Base-by-base conservation (phyloP, 2,797 vertebrate genomes). In the Argentina silus region DNA sequence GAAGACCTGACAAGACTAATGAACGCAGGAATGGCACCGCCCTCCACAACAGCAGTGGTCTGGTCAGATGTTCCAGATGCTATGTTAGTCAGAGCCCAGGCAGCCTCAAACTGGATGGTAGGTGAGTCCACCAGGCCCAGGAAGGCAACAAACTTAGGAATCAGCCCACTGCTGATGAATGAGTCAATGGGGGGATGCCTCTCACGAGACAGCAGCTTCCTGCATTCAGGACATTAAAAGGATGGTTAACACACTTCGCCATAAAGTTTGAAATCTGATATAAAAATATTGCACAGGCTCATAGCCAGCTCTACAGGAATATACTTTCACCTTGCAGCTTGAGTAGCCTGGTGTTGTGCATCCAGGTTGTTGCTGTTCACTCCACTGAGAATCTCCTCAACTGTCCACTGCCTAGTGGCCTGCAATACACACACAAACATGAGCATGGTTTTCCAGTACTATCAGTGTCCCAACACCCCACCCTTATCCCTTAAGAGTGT, bases 31-130 rank as follows among this genome's bases (percentile, higher is more conserved):
- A 99, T 91, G 60, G 95, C 97, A 0, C 97, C 97, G 0, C 96
- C 96, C 23, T 95, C 94, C 2, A 99, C 98, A 9, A 99, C 97
- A 0, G 97, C 96, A n/a, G 91, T 94, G 0, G 98, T 99, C 85
- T 99, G 98, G 5, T 97, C 95, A 0, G 95, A 95, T 0, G 95
- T 98, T 66, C 98, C 98, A 0, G 98, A 99, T 17, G 98, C 98
- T 0, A 99, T 99, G 90, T 99, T 99, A 21, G 98, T 99, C 77
- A 99, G 93, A 0, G 97, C 98, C 98, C 98, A 99, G 50, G 98
- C 96, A 3, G 98, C 96, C 80, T 99, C 98, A 43, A 99, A 99
- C 89, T 99, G 98, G 83, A 98, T 97, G 0, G 95, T 95, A 6
- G 96, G 93, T 55, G 93, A 96, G 8, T 96, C 93, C 0, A 45